These are phyloP conservation scores for Agrotis segetum DNA, from an alignment of 2,888 invertebrate species.

Conservation along the genomic window DNA sequence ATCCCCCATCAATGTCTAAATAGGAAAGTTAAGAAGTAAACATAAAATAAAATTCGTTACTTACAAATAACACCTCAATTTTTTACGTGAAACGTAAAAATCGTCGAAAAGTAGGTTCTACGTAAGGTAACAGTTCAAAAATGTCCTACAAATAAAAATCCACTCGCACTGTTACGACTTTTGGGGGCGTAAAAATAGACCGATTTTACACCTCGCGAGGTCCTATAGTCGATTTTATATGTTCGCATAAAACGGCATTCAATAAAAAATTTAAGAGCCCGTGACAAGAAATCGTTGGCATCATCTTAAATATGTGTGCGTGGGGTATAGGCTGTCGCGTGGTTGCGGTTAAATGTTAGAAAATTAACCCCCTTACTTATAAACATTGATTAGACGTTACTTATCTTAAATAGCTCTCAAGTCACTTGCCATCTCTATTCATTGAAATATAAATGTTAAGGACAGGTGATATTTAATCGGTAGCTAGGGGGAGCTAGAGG, in stretches of 20 bases:
- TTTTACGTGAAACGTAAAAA: slow-evolving; percentile 72
- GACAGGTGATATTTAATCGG: too few relatives aligned
- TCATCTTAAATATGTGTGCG: slow-evolving; percentile 63
- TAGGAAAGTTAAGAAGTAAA: slow-evolving; percentile 71
- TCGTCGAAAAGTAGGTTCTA: slow-evolving; percentile 55
- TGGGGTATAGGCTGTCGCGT: slow-evolving; percentile 48
- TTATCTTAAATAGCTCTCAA: too few relatives aligned
- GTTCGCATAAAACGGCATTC: slow-evolving; percentile 81
- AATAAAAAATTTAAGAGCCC: slow-evolving; percentile 86
- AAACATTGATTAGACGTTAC: too few relatives aligned
- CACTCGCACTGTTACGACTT: slow-evolving; percentile 82
- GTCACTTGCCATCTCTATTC: too few relatives aligned
- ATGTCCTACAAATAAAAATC: slow-evolving; percentile 85
- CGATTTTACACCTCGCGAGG: slow-evolving; percentile 86
- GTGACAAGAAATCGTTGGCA: slow-evolving; percentile 76
- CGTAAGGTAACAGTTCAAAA: slow-evolving; percentile 76
- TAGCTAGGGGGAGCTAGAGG: too few relatives aligned
- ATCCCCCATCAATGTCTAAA: slow-evolving; percentile 68
- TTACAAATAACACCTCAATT: slow-evolving; percentile 70
- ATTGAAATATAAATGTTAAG: too few relatives aligned
- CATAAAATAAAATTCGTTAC: slow-evolving; percentile 73
- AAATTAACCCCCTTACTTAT: too few relatives aligned
- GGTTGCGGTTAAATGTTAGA: too few relatives aligned
- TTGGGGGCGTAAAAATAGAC: slow-evolving; percentile 85
- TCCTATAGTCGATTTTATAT: slow-evolving; percentile 84